A percentile compares a stretch with the other conserved stretches of the same genome.
These are phyloP conservation scores for Cherax quadricarinatus DNA, from an alignment of 1,140 invertebrate species.

Conservation along the genomic window DNA sequence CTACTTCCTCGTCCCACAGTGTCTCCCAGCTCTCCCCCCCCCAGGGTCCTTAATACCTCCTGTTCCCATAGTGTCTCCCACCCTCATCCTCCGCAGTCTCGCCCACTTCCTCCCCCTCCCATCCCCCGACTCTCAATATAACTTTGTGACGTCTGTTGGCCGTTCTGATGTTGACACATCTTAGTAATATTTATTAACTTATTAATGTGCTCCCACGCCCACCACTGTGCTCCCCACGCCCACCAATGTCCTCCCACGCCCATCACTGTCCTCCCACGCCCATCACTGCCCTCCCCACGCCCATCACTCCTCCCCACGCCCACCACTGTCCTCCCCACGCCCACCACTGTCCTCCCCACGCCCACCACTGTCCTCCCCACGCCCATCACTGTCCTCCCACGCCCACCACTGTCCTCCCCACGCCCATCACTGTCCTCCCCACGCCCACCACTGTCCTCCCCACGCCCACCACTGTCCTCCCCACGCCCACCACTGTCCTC, in stretches of 20 bases:
- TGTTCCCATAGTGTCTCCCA: neutral
- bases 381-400: neutral
- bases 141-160: neutral
- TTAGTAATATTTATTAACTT: neutral
- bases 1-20: neutral
- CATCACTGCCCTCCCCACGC: neutral
- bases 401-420: neutral
- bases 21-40: neutral
- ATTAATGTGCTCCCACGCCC: neutral
- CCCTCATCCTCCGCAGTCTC: neutral
- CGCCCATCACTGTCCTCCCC: too few relatives aligned
- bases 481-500: too few relatives aligned
- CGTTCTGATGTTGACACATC: neutral
- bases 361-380: neutral
- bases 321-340: neutral
- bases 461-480: too few relatives aligned
- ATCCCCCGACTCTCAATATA: neutral
- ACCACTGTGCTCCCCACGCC: neutral
- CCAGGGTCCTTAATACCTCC: too few relatives aligned
- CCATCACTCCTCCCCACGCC: neutral
- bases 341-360: neutral
- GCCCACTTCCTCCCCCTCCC: neutral
- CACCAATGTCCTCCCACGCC: neutral
- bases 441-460: too few relatives aligned
- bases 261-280: neutral